Evolutionary conservation across 2,113 vertebrate species (phyloP), one percentile per base, ranked within the genome.

Genomic region (Stigmatopora argus): DNA sequence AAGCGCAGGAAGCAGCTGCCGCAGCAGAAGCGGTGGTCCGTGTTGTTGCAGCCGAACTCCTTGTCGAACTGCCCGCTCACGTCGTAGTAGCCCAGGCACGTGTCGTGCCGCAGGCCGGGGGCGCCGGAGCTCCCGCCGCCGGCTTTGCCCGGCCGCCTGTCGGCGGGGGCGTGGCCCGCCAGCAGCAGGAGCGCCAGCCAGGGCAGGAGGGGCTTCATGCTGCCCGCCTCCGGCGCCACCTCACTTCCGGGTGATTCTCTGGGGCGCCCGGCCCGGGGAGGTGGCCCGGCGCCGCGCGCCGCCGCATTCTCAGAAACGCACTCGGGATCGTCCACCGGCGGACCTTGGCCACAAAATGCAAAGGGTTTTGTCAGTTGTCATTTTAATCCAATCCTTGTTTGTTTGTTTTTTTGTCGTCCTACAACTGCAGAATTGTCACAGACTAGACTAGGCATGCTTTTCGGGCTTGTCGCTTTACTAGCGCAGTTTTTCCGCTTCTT

Each of bases 1-100:
- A 98, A 99, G 81, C 97, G 96, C 82, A 98, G 92, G 89, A 94
- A 96, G 90, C 97, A 99, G 86, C 94, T 96, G 79, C 97, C 97
- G 88, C 96, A 98, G 87, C 97, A 99, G 93, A 94, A 99, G 74
- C 95, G 93, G 81, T 97, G 95, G 46, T 96, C 93, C 61, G 94
- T 98, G 87, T 97, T 98, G 92, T 99, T 99, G 77, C 97, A 98
- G 70, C 93, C 90, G 84, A 99, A 99, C 90, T 96, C 96, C 81
- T 96, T 97, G 90, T 99, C 97, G 86, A 92, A 96, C 87, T 96
- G 94, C 19, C 96, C 97, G 83, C 95, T 98, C 89, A 98, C 97
- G 85, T 99, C 97, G 90, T 96, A 98, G 92, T 99, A 95, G 64
- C 97, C 95, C 87, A 93, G 91, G 84, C 97, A 98, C 18, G 93